Percentiles rank a stretch among this genome's conserved stretches.
These are phyloP conservation scores for Saturnia japonica DNA, from an alignment of 2,888 invertebrate species.

Conservation along the genomic window DNA sequence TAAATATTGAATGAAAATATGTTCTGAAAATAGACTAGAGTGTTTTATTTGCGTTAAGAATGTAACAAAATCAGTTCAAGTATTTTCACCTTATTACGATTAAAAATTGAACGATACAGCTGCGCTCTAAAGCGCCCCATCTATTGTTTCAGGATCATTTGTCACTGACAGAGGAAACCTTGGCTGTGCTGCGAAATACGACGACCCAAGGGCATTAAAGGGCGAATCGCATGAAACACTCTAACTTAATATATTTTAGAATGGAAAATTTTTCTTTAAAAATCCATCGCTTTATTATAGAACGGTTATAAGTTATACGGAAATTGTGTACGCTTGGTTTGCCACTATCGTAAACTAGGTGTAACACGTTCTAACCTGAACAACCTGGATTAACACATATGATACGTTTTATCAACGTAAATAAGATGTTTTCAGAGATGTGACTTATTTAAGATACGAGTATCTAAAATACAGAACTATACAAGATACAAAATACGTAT, in stretches of 20 bases:
- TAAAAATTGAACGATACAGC: conserved; percentile 16
- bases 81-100: conserved; percentile 4
- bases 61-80: background rate
- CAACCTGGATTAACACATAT: too few species aligned
- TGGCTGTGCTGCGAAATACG: background rate
- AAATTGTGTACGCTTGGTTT: too few species aligned
- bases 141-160: conserved; percentile 52
- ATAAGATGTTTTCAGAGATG: too few species aligned
- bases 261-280: background rate
- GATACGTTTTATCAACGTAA: too few species aligned
- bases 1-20: too few species aligned
- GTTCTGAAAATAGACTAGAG: background rate
- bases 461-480: too few species aligned
- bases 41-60: background rate
- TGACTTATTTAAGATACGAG: too few species aligned
- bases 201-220: conserved; percentile 39
- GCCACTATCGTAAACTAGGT: too few species aligned
- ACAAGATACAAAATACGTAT: too few species aligned
- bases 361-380: too few species aligned
- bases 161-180: conserved; percentile 43
- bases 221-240: background rate
- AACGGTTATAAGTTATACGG: too few species aligned
- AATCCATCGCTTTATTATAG: background rate
- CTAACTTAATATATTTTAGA: background rate
- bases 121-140: conserved; percentile 28